Evolutionary conservation across 2,113 vertebrate species (phyloP), one percentile per base, ranked within the genome.

Genomic region (Hirundichthys speculiger): DNA sequence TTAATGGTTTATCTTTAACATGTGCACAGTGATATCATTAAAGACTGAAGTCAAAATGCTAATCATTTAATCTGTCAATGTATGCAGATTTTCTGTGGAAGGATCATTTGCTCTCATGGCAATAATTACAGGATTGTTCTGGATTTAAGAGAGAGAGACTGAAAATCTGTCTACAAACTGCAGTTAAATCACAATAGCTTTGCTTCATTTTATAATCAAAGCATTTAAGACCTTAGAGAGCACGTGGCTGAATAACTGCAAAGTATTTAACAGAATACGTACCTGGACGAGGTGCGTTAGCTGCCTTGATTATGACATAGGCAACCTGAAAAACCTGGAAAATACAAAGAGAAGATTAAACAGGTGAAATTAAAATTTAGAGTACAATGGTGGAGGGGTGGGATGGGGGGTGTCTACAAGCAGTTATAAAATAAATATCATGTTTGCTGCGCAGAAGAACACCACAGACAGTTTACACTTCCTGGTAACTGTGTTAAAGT

Each of bases 241-340:
- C n/a, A n/a, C n/a, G n/a, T n/a, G n/a, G n/a, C n/a, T n/a, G n/a
- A n/a, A n/a, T 18, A 19, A 10, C n/a, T 11, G 18, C 43, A 3
- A n/a, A 10, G 45, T 5, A 62, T 15, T 24, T 13, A 38, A 47
- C 16, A 10, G 40, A 38, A 21, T 12, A 5, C 51, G 72, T 73
- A 91, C 98, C 98, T 59, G 98, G 98, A 2, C 96, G 93, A 69
- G 98, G 98, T 0, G 96, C 94, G 85, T 98, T 99, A 11, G 98
- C 96, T 49, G 96, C 96, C 80, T 99, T 99, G 70, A 99, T 68
- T 27, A 99, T 99, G 59, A 99, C 88, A 41, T 99, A 99, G 0
- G 98, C 97, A 15, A 99, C 93, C 91, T 99, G 98, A 85, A 99
- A 99, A 73, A 98, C 85, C 98, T 99, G 81, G 21, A 69, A 80